A percentile compares a stretch with the other conserved stretches of the same genome.
These are phyloP conservation scores for Schlechtendalia chinensis DNA, from an alignment of 1,140 invertebrate genomes.

Conservation along the genomic window DNA sequence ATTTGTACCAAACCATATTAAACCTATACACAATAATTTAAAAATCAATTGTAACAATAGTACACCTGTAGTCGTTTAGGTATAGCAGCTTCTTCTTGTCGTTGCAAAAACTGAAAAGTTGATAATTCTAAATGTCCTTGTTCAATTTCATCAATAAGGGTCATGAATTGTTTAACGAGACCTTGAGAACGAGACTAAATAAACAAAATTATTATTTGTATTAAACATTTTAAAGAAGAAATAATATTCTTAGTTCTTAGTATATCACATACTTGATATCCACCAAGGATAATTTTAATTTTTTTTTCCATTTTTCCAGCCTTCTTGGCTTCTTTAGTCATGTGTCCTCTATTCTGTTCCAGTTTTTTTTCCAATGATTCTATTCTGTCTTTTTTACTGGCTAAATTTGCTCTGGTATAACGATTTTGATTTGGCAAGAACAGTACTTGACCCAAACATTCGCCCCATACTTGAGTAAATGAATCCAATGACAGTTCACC, in stretches of 20 bases:
- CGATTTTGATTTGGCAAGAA: constrained; percentile 84
- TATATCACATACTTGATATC: constrained; percentile 70
- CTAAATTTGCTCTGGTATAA: constrained; percentile 90
- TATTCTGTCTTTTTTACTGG: constrained; percentile 91
- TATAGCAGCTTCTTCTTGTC: constrained; percentile 88
- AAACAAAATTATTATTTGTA: constrained; percentile 48
- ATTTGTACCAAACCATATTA: no score
- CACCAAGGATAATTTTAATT: constrained; percentile 87
- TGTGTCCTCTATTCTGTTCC: constrained; percentile 89
- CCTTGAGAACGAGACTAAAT: constrained; percentile 73
- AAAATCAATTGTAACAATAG: no score
- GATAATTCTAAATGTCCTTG: constrained; percentile 83
- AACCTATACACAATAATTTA: no score
- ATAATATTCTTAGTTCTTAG: not conserved
- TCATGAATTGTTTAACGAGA: constrained; percentile 86
- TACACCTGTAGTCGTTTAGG: constrained; percentile 78
- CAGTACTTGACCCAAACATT: constrained; percentile 85
- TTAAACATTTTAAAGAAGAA: not conserved
- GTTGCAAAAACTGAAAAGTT: constrained; percentile 87
- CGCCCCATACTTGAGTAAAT: constrained; percentile 95
- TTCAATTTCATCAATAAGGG: constrained; percentile 59
- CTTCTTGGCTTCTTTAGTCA: constrained; percentile 92
- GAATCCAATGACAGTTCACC: constrained; percentile 88
- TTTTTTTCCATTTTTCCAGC: constrained; percentile 98
- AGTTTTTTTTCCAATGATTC: constrained; percentile 90